These are phyloP conservation scores for Sipha flava DNA, from an alignment of 1,140 invertebrate species.

Conservation along the genomic window DNA sequence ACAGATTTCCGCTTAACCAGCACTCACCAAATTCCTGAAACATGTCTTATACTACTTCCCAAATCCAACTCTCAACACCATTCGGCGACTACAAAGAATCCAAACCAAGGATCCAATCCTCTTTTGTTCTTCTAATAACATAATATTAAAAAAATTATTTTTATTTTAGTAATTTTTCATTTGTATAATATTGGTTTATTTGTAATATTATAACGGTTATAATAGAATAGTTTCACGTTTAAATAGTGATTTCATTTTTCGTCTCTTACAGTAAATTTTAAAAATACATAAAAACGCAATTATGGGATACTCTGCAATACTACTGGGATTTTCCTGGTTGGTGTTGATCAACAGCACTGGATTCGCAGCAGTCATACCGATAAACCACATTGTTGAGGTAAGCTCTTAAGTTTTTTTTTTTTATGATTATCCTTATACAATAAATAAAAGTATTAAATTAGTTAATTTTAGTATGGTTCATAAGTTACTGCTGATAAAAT, in stretches of 20 bases:
- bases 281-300: not conserved
- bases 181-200: not conserved
- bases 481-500: too few species aligned
- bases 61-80: not conserved
- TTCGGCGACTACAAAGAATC: not conserved
- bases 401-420: not conserved
- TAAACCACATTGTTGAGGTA: conserved; percentile 12
- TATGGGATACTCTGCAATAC: not conserved
- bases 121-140: conserved; percentile 13
- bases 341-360: not conserved
- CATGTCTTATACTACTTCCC: conserved; percentile 7
- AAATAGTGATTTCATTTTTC: not conserved
- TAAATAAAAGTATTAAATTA: too few species aligned
- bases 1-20: not conserved
- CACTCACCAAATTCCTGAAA: not conserved
- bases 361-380: not conserved
- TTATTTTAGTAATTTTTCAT: not conserved
- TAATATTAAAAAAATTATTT: not conserved
- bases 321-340: conserved; percentile 21
- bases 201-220: not conserved
- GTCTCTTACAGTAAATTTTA: not conserved
- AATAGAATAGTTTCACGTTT: not conserved
- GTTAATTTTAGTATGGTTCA: too few species aligned
- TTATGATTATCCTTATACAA: not conserved
- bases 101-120: not conserved